Conservation (phyloP, 2,888 invertebrate genomes). For the Drosophila engyochracea region DNA sequence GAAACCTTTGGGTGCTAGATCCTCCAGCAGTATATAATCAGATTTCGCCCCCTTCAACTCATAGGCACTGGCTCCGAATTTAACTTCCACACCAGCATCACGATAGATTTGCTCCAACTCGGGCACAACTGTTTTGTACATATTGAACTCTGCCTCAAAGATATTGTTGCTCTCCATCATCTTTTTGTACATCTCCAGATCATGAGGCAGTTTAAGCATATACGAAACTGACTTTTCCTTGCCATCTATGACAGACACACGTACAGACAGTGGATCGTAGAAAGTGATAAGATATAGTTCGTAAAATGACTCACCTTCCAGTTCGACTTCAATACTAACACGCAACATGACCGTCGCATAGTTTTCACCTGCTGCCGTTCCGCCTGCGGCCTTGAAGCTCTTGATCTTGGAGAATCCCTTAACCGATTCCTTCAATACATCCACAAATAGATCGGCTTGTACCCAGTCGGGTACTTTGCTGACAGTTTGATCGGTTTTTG, state of each 20-base stretch:
- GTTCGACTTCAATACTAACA: constrained; percentile 63
- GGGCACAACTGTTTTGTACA: constrained; percentile 73
- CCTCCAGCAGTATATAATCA: constrained; percentile 73
- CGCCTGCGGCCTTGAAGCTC: constrained; percentile 49
- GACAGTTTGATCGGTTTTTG: background rate
- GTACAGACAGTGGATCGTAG: too few species aligned
- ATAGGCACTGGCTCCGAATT: constrained; percentile 72
- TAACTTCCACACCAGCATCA: constrained; percentile 62
- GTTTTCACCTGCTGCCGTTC: constrained; percentile 77
- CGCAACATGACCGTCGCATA: constrained; percentile 80
- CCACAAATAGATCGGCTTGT: constrained; percentile 47
- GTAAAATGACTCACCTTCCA: constrained; percentile 56
- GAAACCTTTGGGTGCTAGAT: constrained; percentile 71
- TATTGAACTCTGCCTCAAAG: constrained; percentile 71
- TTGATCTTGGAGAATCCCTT: constrained; percentile 42
- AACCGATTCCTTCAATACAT: constrained; percentile 42
- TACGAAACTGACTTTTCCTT: constrained; percentile 56
- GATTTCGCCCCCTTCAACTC: constrained; percentile 56
- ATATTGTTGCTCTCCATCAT: constrained; percentile 58
- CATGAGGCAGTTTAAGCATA: constrained; percentile 66
- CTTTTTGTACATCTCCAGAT: constrained; percentile 39
- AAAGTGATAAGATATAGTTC: background rate
- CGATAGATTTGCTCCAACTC: constrained; percentile 76
- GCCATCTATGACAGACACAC: constrained; percentile 27
- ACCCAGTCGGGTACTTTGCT: constrained; percentile 56